These are phyloP conservation scores for Rhogogaster chlorosoma DNA, from an alignment of 2,888 invertebrate species.

Conservation along the genomic window DNA sequence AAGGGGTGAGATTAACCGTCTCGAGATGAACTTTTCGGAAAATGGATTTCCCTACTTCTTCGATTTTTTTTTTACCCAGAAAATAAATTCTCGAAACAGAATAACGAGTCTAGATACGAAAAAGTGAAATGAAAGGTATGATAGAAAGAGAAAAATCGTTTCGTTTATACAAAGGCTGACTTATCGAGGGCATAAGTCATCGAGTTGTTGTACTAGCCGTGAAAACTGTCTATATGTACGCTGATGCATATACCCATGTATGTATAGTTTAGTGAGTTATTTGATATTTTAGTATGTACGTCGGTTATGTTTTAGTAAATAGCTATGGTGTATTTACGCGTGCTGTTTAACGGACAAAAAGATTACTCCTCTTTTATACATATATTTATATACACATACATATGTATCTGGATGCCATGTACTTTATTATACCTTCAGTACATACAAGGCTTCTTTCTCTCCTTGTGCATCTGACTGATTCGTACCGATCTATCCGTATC, in stretches of 20 bases:
- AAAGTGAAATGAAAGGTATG: slow-evolving; percentile 34
- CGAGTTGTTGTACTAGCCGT: slow-evolving; percentile 43
- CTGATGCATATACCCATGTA: background rate
- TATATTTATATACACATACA: background rate
- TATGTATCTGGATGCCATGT: background rate
- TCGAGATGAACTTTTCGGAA: background rate
- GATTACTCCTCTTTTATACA: background rate
- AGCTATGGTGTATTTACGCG: background rate
- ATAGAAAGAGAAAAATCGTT: slow-evolving; percentile 44
- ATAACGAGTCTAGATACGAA: slow-evolving; percentile 48
- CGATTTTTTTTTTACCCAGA: too few species aligned
- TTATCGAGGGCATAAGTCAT: slow-evolving; percentile 70
- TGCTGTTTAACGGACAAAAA: slow-evolving; percentile 1
- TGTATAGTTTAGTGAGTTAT: background rate
- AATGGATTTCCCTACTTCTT: background rate
- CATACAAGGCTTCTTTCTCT: background rate
- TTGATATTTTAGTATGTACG: background rate
- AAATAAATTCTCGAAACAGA: too few species aligned
- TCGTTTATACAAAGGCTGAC: slow-evolving; percentile 65
- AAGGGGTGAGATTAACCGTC: too few species aligned
- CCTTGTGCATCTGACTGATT: slow-evolving; percentile 39
- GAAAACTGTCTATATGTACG: slow-evolving; percentile 39
- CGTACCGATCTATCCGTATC: slow-evolving; percentile 61
- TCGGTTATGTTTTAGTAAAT: too few species aligned
- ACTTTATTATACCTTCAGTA: background rate